Evolutionary conservation across 2,888 invertebrate species (phyloP).

Genomic region (Bimastos eiseni): DNA sequence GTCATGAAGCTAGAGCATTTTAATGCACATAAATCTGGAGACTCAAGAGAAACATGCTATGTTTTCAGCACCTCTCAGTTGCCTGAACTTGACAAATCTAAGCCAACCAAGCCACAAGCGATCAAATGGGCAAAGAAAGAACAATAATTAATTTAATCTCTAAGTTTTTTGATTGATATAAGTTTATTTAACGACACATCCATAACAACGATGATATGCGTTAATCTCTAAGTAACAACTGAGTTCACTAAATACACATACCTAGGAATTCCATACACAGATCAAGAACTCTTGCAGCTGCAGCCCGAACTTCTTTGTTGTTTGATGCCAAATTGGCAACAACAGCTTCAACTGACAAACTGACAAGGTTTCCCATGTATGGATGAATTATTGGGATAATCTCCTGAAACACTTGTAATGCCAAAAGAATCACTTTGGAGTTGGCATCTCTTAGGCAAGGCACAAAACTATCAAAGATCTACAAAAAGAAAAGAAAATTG

Average conservation of each 20-base stretch:
- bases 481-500: neutral
- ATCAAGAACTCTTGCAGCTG: conserved; percentile 55
- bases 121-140: too few relatives aligned
- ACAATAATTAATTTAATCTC: too few relatives aligned
- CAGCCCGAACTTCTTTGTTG: conserved; percentile 57
- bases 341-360: conserved; percentile 49
- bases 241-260: conserved; percentile 42
- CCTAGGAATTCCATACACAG: conserved; percentile 55
- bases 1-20: too few relatives aligned
- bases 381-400: conserved; percentile 43
- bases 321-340: conserved; percentile 59
- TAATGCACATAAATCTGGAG: too few relatives aligned
- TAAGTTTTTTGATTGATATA: too few relatives aligned
- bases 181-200: too few relatives aligned
- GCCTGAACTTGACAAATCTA: too few relatives aligned
- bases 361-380: conserved; percentile 25
- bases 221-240: too few relatives aligned
- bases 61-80: too few relatives aligned
- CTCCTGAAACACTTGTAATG: conserved; percentile 55
- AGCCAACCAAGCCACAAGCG: too few relatives aligned
- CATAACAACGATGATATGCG: too few relatives aligned
- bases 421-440: conserved; percentile 61
- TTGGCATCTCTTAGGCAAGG: conserved; percentile 61
- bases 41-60: too few relatives aligned
- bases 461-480: conserved; percentile 49